These are phyloP conservation scores for Takifugu rubripes DNA, from an alignment of 2,797 vertebrate genomes.

Conservation along the genomic window DNA sequence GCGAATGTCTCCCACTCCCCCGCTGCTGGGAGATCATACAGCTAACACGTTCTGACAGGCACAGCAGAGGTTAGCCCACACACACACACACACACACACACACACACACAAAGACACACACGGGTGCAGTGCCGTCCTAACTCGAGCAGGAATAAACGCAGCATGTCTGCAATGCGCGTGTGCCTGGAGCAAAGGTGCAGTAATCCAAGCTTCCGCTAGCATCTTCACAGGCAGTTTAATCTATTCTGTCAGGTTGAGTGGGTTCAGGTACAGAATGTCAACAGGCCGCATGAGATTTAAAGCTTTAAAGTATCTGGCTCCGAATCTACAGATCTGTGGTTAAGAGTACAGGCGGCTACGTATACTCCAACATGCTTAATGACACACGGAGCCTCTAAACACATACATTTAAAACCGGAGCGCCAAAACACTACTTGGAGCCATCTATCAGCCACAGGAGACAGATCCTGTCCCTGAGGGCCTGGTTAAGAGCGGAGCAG, in stretches of 20 bases:
- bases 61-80: conserved; percentile 16
- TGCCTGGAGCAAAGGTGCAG: conserved; percentile 10
- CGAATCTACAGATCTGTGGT: conserved; percentile 9
- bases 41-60: conserved; percentile 50
- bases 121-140: conserved; percentile 20
- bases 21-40: conserved; percentile 23
- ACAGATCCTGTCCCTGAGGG: conserved; percentile 54
- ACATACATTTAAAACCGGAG: conserved; percentile 27
- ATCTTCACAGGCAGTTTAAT: conserved; percentile 4
- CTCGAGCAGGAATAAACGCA: conserved; percentile 26
- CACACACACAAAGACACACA: not conserved
- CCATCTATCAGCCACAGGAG: conserved; percentile 63
- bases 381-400: conserved; percentile 40
- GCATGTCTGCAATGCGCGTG: conserved; percentile 1
- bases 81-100: conserved; percentile 1
- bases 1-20: conserved; percentile 21
- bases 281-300: conserved; percentile 11
- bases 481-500: conserved; percentile 38
- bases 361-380: conserved; percentile 12
- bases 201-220: conserved; percentile 14
- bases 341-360: conserved; percentile 13
- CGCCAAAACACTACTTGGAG: conserved; percentile 51
- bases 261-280: conserved; percentile 24
- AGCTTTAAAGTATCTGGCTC: conserved; percentile 6
- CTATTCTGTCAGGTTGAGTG: conserved; percentile 27